Evolutionary conservation across 2,797 vertebrate genomes (phyloP).

Genomic region (Adrianichthys oophorus): DNA sequence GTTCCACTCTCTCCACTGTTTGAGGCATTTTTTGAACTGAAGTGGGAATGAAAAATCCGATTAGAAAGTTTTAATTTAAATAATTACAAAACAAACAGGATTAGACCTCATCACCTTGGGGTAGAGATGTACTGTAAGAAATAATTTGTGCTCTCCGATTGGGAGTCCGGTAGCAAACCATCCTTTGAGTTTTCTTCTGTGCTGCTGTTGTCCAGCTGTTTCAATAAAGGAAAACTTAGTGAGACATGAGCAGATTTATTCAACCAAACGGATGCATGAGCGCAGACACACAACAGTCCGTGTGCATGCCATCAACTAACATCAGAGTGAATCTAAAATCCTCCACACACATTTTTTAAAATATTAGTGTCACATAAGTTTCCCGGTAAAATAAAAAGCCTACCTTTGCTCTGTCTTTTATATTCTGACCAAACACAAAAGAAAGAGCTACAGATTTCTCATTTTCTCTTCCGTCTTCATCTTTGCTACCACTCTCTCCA

Average conservation of each 20-base stretch:
- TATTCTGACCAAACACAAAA: slow-evolving; percentile 96
- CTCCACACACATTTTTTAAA: no score
- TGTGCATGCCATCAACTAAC: no score
- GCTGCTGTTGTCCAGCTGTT: slow-evolving; percentile 81
- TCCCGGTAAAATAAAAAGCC: slow-evolving; percentile 13
- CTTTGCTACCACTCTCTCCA: slow-evolving; percentile 58
- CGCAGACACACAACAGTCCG: no score
- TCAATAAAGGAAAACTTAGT: not conserved
- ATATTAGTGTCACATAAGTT: not conserved
- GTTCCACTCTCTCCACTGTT: slow-evolving; percentile 87
- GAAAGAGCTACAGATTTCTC: slow-evolving; percentile 79
- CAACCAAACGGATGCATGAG: not conserved
- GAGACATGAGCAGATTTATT: not conserved
- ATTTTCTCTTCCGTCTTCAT: slow-evolving; percentile 76
- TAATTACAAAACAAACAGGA: slow-evolving; percentile 34
- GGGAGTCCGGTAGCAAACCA: slow-evolving; percentile 72
- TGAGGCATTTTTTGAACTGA: slow-evolving; percentile 86
- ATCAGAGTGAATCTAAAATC: no score
- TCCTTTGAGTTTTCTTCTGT: slow-evolving; percentile 79
- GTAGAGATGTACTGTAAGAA: slow-evolving; percentile 96
- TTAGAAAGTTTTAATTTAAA: slow-evolving; percentile 16
- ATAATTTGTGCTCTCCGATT: slow-evolving; percentile 91
- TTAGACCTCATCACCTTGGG: slow-evolving; percentile 81
- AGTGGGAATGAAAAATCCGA: slow-evolving; percentile 14
- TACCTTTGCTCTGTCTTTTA: slow-evolving; percentile 97